Evolutionary conservation across 2,888 invertebrate species (phyloP).

Genomic region (Mongoloraphidia duomilia): DNA sequence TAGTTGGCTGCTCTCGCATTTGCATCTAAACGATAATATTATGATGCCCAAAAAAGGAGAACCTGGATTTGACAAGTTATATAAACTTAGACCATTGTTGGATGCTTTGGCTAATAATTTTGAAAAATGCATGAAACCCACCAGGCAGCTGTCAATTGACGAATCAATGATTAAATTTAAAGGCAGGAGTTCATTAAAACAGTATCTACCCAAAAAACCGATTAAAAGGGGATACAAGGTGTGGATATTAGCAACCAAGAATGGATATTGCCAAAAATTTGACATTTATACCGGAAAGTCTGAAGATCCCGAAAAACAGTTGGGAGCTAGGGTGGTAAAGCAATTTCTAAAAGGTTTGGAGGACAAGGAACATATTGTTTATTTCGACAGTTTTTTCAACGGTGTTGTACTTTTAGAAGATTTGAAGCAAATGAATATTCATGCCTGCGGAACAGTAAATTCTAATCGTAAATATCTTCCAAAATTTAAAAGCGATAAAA

Average conservation of each 20-base stretch:
- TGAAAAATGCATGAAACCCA: slow-evolving; percentile 3
- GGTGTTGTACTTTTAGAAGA: slow-evolving; percentile 14
- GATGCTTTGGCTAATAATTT: no score
- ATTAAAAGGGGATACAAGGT: slow-evolving; percentile 19
- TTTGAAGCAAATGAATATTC: slow-evolving; percentile 9
- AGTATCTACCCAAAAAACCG: slow-evolving; percentile 18
- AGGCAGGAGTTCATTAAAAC: slow-evolving; percentile 15
- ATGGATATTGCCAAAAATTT: slow-evolving; percentile 17
- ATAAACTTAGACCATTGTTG: no score
- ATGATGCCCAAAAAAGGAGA: no score
- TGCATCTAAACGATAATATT: no score
- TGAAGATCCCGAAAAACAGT: slow-evolving; percentile 13
- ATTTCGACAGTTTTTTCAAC: slow-evolving; percentile 20
- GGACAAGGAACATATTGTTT: slow-evolving; percentile 16
- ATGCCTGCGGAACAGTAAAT: slow-evolving; percentile 16
- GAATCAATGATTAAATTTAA: slow-evolving; percentile 20
- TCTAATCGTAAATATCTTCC: slow-evolving; percentile 13
- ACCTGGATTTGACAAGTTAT: no score
- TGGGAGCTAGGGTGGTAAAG: slow-evolving; percentile 17
- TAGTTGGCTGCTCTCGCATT: no score
- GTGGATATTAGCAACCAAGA: slow-evolving; percentile 15
- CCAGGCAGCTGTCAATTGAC: slow-evolving; percentile 12
- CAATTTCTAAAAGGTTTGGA: slow-evolving; percentile 13
- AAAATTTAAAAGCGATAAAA: slow-evolving; percentile 10
- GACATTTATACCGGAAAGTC: slow-evolving; percentile 20